Base-by-base conservation (phyloP, 2,113 vertebrate species). In the Petrocephalus microphthalmus region DNA sequence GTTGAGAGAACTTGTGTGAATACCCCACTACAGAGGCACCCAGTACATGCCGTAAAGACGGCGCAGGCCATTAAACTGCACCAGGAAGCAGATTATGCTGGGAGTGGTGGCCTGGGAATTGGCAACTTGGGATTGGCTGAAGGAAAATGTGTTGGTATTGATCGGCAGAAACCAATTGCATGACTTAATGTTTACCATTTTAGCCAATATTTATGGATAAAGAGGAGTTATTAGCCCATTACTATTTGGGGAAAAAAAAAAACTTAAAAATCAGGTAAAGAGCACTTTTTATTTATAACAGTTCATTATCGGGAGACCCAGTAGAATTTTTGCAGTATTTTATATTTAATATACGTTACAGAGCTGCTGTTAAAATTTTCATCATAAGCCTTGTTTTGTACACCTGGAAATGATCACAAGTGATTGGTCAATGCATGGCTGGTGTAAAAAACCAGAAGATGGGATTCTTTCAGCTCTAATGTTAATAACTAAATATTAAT, bases 111-210 rank as follows among this genome's bases (percentile, higher is more conserved):
- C 89, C 1, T 25, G 91, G 92, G 91, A 92, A 89, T 85, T 56
- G 87, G 87, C 49, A 85, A 85, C 87, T 89, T 89, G 42, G 57
- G 88, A 92, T 86, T 90, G 92, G 92, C 74, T 89, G 84, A 81
- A 1, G 82, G 88, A 83, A 87, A 92, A 94, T 91, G 89, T 86
- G 89, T 60, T 89, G 49, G 87, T 92, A 94, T 93, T 90, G 88
- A 93, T 92, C 90, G 91, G 90, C 88, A 87, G 88, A 92, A 94
- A 92, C 88, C 53, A 47, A 90, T 92, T 88, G 84, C 87, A 89
- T 85, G 91, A 93, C 93, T 92, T 93, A 91, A 89, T 93, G 90
- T 92, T 88, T 91, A 90, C 90, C 88, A 90, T 92, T 93, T 90
- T 93, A 91, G 91, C 90, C 90, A 93, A 90, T 92, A 91, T 92